Evolutionary conservation across 2,113 vertebrate genomes (phyloP).

Genomic region (Stegostoma tigrinum): DNA sequence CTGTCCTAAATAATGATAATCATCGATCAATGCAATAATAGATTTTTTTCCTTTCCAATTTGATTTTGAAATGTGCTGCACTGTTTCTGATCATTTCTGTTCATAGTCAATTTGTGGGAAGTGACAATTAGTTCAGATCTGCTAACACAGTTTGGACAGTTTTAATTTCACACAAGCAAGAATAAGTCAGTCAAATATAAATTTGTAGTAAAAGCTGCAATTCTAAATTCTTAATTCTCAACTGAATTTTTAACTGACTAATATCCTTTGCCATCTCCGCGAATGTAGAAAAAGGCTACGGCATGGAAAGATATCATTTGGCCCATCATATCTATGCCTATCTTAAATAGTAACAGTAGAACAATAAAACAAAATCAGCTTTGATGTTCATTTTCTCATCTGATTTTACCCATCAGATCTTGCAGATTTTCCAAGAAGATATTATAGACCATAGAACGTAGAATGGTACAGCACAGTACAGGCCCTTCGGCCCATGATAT

Average conservation of each 20-base stretch:
- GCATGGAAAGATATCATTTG: no score
- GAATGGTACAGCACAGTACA: no score
- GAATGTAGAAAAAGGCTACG: no score
- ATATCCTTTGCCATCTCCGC: background rate
- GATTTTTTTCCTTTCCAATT: background rate
- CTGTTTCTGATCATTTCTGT: background rate
- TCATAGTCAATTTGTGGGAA: background rate
- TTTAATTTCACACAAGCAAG: no score
- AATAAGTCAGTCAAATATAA: no score
- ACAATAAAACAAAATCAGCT: background rate
- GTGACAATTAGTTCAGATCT: background rate
- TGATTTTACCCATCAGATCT: background rate
- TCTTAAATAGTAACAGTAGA: no score
- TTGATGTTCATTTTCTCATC: background rate
- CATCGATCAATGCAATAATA: no score
- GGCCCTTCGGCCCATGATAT: no score
- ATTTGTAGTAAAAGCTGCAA: background rate
- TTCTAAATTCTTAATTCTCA: background rate
- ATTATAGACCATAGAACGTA: background rate
- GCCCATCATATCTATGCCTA: no score
- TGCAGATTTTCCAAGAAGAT: background rate
- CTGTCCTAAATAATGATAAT: no score
- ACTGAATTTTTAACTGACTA: background rate
- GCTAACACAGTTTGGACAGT: background rate
- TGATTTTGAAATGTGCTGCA: background rate